A percentile compares a stretch with the other conserved stretches of the same genome.
phyloP scores from a whole-genome alignment of 2,888 invertebrate genomes.

The Trilocha varians region DNA sequence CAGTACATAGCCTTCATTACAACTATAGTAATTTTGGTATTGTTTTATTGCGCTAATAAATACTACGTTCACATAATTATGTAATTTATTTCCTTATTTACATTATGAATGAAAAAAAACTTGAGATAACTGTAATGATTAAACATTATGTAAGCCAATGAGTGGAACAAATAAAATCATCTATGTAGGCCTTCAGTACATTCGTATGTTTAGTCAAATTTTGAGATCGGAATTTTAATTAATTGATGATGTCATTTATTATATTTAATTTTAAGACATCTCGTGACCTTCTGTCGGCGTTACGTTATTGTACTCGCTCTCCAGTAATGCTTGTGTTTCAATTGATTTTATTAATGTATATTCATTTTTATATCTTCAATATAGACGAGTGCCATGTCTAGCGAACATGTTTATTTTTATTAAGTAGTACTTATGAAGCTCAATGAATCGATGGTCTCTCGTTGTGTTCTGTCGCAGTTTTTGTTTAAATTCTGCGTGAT shows the following conservation, averaged over 20 bases:
- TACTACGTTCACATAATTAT: too few species aligned
- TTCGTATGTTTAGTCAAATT: not conserved
- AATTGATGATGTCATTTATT: not conserved
- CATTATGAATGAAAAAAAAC: too few species aligned
- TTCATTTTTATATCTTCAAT: not conserved
- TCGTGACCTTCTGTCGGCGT: not conserved
- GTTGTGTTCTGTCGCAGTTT: not conserved
- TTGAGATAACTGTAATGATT: too few species aligned
- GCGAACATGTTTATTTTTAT: not conserved
- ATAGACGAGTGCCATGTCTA: not conserved
- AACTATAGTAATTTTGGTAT: not conserved
- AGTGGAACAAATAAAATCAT: not conserved
- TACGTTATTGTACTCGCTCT: constrained; percentile 5
- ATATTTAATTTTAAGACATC: not conserved
- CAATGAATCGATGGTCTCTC: not conserved
- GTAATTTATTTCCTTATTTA: too few species aligned
- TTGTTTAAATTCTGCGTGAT: not conserved
- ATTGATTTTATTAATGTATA: not conserved
- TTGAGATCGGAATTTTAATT: not conserved
- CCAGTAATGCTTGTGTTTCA: constrained; percentile 4
- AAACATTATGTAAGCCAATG: not conserved
- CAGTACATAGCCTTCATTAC: not conserved
- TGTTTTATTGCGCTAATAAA: not conserved
- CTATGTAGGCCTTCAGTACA: not conserved
- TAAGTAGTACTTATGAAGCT: not conserved